Base-by-base conservation (phyloP, 2,888 invertebrate species). In the Diarsia dahlii region DNA sequence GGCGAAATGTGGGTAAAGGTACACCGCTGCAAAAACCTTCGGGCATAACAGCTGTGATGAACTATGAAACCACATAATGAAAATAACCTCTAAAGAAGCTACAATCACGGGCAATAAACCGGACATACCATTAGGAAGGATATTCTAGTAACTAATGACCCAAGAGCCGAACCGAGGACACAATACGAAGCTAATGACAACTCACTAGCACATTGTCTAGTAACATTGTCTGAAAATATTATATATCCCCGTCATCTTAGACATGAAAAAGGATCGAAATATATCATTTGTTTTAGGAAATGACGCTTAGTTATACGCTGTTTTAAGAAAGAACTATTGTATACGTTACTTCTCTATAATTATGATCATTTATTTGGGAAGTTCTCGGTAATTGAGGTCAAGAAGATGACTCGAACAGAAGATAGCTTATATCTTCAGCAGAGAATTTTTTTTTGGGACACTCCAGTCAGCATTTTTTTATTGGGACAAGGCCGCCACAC, bases 111-210 rank as follows among this genome's bases (percentile, higher is more conserved):
- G 48, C 50, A 62, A 20, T 46, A 2, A 58, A 15, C 56, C 65
- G 13, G 46, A 67, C n/a, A 63, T 9, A 48, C 46, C 66, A 18
- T 18, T 10, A 60, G 65, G 58, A 69, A 69, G 60, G 64, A 15
- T 67, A 46, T 54, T 12, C 8, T 0, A 23, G 20, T 46, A 46
- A 69, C 66, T 78, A 81, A 78, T 83, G 79, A 48, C 8, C 28
- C 66, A 34, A 65, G 48, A 68, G 15, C 34, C 23, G 60, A 63
- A 23, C 13, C 3, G 45, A 28, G 50, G 28, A 39, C 54, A 72
- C 45, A 73, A 69, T 52, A 73, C 50, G n/a, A 46, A 39, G 56
- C 60, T 69, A 78, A 78, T 39, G 83, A 78, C 78, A 69, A 69
- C 71, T 80, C 66, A 48, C 71, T 58, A 34, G 20, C 28, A 18